Evolutionary conservation across 2,797 vertebrate species (phyloP).

Genomic region (Enteromius fasciolatus): DNA sequence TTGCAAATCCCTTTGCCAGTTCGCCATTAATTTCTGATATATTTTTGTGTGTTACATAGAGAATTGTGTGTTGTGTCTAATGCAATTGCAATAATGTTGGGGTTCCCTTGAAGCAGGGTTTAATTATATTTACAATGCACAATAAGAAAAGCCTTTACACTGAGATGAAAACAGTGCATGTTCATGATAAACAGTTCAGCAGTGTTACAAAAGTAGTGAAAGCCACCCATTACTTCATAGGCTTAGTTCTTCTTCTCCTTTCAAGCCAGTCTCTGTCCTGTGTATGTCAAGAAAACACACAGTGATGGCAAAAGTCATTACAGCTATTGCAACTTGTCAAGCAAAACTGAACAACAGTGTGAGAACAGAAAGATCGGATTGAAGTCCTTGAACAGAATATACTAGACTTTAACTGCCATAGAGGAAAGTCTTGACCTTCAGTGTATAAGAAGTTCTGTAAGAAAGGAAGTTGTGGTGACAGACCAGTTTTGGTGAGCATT

Average conservation of each 20-base stretch:
- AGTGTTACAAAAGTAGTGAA: conserved; percentile 1
- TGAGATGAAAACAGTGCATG: background rate
- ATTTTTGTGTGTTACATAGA: too few relatives aligned
- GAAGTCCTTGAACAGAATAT: background rate
- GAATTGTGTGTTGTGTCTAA: too few relatives aligned
- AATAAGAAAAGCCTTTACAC: background rate
- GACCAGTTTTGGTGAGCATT: background rate
- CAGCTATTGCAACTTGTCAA: background rate
- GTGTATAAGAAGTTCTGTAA: background rate
- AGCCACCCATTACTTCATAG: conserved; percentile 9
- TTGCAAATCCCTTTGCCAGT: too few relatives aligned
- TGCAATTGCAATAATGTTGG: too few relatives aligned
- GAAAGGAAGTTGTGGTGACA: background rate
- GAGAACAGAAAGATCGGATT: background rate
- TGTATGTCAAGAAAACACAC: background rate
- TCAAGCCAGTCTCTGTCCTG: background rate
- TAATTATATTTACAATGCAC: background rate
- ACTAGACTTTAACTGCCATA: background rate
- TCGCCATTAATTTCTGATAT: too few relatives aligned
- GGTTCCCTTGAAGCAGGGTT: background rate
- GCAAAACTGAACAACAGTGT: background rate
- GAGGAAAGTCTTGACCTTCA: background rate
- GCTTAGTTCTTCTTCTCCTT: conserved; percentile 21
- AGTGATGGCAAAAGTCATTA: background rate
- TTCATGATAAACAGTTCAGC: background rate